Conservation (phyloP, 2,113 vertebrate genomes). For the Callipepla squamata region DNA sequence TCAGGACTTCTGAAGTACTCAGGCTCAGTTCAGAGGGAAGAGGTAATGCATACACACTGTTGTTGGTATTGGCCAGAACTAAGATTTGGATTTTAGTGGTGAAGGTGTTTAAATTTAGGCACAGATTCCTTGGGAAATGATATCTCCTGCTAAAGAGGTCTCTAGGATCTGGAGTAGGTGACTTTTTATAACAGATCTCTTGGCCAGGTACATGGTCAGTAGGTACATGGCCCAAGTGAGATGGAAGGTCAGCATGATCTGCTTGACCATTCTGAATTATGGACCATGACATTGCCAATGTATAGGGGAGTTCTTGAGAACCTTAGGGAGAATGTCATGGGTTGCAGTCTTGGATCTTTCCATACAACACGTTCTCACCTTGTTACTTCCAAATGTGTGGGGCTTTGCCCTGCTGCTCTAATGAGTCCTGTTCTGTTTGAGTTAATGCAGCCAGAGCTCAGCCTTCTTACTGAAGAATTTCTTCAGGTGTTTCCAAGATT, state of each 20-base stretch:
- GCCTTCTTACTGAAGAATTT: not conserved
- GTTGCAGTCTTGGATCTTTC: not conserved
- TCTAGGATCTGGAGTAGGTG: not conserved
- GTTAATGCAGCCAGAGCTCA: too few species aligned
- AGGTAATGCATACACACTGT: not conserved
- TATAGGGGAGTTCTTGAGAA: rapidly evolving
- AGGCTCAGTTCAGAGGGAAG: not conserved
- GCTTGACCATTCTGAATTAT: not conserved
- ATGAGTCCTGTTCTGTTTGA: not conserved
- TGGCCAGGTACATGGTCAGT: not conserved
- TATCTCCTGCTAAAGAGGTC: not conserved
- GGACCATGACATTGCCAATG: rapidly evolving
- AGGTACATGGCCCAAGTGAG: not conserved
- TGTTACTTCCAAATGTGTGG: rapidly evolving
- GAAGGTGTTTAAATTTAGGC: not conserved
- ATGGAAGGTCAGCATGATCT: not conserved
- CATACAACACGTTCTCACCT: not conserved
- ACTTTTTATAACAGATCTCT: not conserved
- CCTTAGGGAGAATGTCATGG: rapidly evolving
- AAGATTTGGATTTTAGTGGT: not conserved
- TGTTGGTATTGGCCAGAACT: not conserved
- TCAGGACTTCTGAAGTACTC: not conserved
- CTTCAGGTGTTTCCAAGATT: not conserved
- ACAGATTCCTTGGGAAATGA: not conserved
- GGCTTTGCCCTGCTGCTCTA: not conserved